Base-by-base conservation (phyloP, 1,140 invertebrate species). In the Drosophila trapezifrons region DNA sequence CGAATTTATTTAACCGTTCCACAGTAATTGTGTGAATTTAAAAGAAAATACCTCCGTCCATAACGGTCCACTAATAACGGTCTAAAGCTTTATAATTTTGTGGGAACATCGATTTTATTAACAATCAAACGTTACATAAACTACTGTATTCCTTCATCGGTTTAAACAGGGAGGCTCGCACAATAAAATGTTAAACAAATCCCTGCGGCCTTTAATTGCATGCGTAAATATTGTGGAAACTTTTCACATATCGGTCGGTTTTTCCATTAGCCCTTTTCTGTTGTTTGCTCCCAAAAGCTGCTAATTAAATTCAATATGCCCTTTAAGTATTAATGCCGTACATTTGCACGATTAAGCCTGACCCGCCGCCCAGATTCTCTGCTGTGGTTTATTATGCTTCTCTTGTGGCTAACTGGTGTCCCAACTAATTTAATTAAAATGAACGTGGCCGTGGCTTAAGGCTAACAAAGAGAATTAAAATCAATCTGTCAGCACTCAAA, bases 321-420 rank as follows among this genome's bases (percentile, higher is more conserved):
- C 52, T 81, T 85, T 78, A 72, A 82, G 78, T 62, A 79, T 83
- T 77, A 83, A 80, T 89, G 74, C 25, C 47, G 57, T 35, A 78
- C 45, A 63, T 63, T 76, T 70, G 51, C 77, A 37, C 51, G 67
- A 65, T 80, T 85, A 72, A 85, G 55, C 45, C 29, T 43, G 35
- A 46, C 40, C 17, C 46, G 45, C 22, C 46, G 60, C 12, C 37
- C 57, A 52, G 29, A 70, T 78, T 62, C 74, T 54, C 52, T 56
- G 38, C 56, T 80, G 77, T 66, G 78, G 83, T 76, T 74, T 46
- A 52, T 57, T 47, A 38, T 43, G 45, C 65, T 59, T 60, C 25
- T 40, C 51, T 57, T 80, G 67, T 37, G 75, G 63, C 66, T 47
- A 74, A 52, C 57, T 64, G 49, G 17, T 62, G 38, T 6, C 52